phyloP scores from a whole-genome alignment of 1,140 invertebrate genomes.

The Achatina immaculata region DNA sequence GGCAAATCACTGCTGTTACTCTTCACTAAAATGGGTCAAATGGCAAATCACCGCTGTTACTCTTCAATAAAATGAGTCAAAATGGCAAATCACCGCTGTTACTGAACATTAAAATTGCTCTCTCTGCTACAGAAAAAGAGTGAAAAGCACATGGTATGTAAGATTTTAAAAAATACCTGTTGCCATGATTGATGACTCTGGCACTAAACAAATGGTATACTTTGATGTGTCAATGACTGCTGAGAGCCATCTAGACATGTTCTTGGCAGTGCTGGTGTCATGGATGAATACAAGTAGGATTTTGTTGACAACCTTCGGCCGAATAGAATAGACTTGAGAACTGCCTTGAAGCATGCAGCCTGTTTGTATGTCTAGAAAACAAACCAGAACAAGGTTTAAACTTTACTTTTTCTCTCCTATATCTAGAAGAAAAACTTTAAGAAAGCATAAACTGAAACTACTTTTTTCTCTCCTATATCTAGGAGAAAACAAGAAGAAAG shows the following conservation, averaged over 20 bases:
- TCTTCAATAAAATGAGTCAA: no score
- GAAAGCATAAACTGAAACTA: background rate
- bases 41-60: no score
- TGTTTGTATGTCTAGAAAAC: constrained; percentile 19
- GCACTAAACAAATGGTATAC: constrained; percentile 27
- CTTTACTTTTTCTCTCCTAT: background rate
- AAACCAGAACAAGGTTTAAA: background rate
- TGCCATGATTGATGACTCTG: constrained; percentile 8
- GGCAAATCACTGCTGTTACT: no score
- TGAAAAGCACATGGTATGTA: no score
- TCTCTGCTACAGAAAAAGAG: no score
- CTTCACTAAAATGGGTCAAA: no score
- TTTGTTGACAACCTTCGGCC: constrained; percentile 11
- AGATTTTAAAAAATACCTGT: constrained; percentile 5
- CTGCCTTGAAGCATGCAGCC: background rate
- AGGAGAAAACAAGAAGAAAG: background rate
- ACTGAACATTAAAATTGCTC: no score
- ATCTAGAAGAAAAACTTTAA: background rate
- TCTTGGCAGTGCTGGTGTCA: background rate
- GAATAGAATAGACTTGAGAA: background rate
- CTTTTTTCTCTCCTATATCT: no score
- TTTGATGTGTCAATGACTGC: constrained; percentile 25
- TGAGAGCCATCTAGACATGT: background rate
- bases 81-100: no score
- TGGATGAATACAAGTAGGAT: constrained; percentile 16